Base-by-base conservation (phyloP, 2,797 vertebrate species). In the Enteromius argenteus region DNA sequence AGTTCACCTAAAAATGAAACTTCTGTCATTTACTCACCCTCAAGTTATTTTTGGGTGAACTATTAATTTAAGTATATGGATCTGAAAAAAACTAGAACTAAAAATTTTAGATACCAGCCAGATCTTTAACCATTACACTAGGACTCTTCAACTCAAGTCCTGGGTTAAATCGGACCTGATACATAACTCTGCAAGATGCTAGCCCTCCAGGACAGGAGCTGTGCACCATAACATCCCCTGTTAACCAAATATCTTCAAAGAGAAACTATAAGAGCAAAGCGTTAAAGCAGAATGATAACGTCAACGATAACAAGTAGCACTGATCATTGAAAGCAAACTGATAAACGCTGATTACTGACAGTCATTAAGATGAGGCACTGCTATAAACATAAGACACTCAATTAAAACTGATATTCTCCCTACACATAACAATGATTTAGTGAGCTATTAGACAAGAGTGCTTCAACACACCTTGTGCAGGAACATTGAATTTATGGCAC, bases 381-480 rank as follows among this genome's bases (percentile, higher is more conserved):
- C 66, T 30, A 71, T 71, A 80, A 80, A 69, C 78, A 80, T 27
- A 58, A 71, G 35, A 80, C 67, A 58, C 17, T 71, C 35, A 42
- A 80, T 44, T 80, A 71, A 80, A 80, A 67, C 49, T 42, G 35
- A 71, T 30, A 21, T 58, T 53, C 66, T 32, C 23, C 37, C 35
- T 71, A 71, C 49, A 71, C 67, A 56, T 30, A 42, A 37, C n/a
- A 39, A 39, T 60, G 19, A 64, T 86, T 81, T 72, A 60, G 32
- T 42, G n/a, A 37, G 44, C 37, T 37, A 64, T 60, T 74, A 68
- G 37, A 42, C 14, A 73, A 74, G 23, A 64, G 58, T 9, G 0
- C 35, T 75, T 53, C 27, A 66, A 64, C 32, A 62, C 23, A 15
- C 7, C 51, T 81, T 1, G 5, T 32, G 27, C 32, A 23, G 10